Evolutionary conservation across 1,140 invertebrate species (phyloP).

Genomic region (Pogonognathellus flavescens): DNA sequence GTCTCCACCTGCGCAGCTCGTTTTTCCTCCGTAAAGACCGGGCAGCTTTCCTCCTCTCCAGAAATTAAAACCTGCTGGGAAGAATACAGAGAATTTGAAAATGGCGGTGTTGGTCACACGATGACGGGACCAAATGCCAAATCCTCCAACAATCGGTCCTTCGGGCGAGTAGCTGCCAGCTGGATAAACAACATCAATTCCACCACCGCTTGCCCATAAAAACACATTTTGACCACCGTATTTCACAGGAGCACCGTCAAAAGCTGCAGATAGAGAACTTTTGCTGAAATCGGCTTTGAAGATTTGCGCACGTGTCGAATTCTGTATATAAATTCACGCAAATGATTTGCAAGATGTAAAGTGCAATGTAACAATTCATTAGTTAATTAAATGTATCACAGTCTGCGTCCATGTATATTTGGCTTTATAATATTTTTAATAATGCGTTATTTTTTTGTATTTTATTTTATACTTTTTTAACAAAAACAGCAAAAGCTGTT

Average conservation of each 20-base stretch:
- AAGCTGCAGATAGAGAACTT: constrained; percentile 51
- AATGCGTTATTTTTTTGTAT: no score
- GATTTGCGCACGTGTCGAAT: not conserved
- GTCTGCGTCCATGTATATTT: no score
- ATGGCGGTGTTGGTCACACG: constrained; percentile 30
- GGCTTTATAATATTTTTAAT: no score
- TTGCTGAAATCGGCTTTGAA: constrained; percentile 48
- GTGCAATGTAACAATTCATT: no score
- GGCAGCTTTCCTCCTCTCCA: constrained; percentile 52
- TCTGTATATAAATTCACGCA: no score
- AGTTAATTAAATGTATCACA: no score
- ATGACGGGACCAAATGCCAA: constrained; percentile 55
- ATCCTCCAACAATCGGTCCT: constrained; percentile 55
- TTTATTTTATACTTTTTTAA: no score
- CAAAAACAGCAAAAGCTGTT: no score
- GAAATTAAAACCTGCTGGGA: constrained; percentile 59
- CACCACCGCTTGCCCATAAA: constrained; percentile 47
- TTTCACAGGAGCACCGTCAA: constrained; percentile 47
- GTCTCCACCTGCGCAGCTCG: constrained; percentile 39
- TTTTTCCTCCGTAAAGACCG: constrained; percentile 55
- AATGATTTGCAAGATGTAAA: no score
- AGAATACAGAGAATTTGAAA: constrained; percentile 57
- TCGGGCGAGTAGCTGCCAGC: constrained; percentile 58
- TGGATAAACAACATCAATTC: constrained; percentile 58
- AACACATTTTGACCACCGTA: constrained; percentile 57